Evolutionary conservation across 1,140 invertebrate genomes (phyloP).

Genomic region (Leptopilina boulardi): DNA sequence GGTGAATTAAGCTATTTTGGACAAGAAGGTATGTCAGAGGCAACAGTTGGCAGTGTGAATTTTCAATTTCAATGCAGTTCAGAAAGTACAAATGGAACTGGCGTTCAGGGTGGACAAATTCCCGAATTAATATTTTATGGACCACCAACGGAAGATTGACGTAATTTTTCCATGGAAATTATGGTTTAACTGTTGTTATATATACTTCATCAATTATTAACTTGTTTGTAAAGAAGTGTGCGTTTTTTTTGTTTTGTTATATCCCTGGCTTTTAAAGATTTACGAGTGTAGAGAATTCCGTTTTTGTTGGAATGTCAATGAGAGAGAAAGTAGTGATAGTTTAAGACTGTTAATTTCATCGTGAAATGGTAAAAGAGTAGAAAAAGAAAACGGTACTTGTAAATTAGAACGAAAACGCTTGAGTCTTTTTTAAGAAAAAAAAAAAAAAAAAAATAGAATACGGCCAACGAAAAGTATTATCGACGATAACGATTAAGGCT

Average conservation of each 20-base stretch:
- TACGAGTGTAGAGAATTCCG: not conserved
- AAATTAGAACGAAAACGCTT: conserved; percentile 22
- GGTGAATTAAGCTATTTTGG: conserved; percentile 95
- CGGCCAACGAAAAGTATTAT: conserved; percentile 32
- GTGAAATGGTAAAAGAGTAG: not conserved
- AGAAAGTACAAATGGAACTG: conserved; percentile 95
- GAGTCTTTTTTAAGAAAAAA: conserved; percentile 1
- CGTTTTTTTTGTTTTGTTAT: not conserved
- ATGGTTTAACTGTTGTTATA: conserved; percentile 46
- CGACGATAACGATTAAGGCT: conserved; percentile 11
- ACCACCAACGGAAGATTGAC: conserved; percentile 79
- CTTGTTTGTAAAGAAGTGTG: conserved; percentile 41
- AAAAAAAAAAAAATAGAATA: not conserved
- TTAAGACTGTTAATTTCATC: conserved; percentile 26
- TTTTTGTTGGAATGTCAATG: conserved; percentile 21
- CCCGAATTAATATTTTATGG: conserved; percentile 96
- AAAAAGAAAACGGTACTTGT: not conserved
- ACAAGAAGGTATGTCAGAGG: conserved; percentile 95
- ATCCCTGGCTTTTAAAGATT: not conserved
- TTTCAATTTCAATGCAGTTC: conserved; percentile 97
- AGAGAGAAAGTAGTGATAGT: conserved; percentile 5
- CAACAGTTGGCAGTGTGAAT: conserved; percentile 90
- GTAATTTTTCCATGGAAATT: conserved; percentile 49
- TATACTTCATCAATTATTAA: too few species aligned
- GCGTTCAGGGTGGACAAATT: conserved; percentile 95